A percentile compares a stretch with the other conserved stretches of the same genome.
These are phyloP conservation scores for Probosciger aterrimus DNA, from an alignment of 2,113 vertebrate genomes.

Conservation along the genomic window DNA sequence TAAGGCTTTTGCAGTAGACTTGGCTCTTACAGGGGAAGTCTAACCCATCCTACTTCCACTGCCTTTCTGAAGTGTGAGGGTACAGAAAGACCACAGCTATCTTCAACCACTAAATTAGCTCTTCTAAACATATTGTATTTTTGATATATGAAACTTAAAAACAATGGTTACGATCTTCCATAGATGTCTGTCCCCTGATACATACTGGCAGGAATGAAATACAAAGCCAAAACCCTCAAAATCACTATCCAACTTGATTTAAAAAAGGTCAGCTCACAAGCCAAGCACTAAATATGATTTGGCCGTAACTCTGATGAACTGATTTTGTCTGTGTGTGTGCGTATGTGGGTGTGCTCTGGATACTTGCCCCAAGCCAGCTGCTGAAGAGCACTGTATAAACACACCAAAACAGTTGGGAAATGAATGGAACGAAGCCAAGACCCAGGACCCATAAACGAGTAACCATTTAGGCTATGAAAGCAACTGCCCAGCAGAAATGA, in stretches of 20 bases:
- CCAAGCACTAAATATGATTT: not conserved
- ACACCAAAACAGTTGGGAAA: slow-evolving; percentile 21
- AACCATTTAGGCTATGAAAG: slow-evolving; percentile 55
- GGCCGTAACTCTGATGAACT: slow-evolving; percentile 49
- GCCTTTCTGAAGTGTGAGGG: not conserved
- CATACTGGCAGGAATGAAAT: not conserved
- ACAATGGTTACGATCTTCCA: rapidly evolving
- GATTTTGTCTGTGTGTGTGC: not conserved
- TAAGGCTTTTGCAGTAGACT: not conserved
- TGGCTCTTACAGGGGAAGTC: not conserved
- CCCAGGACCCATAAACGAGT: slow-evolving; percentile 48
- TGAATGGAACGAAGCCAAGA: slow-evolving; percentile 61
- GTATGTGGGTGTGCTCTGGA: slow-evolving; percentile 4
- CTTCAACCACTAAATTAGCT: not conserved
- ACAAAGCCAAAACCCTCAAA: not conserved
- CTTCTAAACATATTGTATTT: not conserved
- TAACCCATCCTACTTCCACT: not conserved
- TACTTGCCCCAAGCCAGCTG: slow-evolving; percentile 72
- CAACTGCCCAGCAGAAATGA: not conserved
- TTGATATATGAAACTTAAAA: not conserved
- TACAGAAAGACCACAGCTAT: not conserved
- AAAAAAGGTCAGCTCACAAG: not conserved
- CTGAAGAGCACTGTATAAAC: slow-evolving; percentile 49
- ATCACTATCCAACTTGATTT: not conserved
- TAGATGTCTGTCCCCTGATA: rapidly evolving